A percentile compares a stretch with the other conserved stretches of the same genome.
phyloP scores from a whole-genome alignment of 2,888 invertebrate genomes.

The Flabesymbios commensalis region DNA sequence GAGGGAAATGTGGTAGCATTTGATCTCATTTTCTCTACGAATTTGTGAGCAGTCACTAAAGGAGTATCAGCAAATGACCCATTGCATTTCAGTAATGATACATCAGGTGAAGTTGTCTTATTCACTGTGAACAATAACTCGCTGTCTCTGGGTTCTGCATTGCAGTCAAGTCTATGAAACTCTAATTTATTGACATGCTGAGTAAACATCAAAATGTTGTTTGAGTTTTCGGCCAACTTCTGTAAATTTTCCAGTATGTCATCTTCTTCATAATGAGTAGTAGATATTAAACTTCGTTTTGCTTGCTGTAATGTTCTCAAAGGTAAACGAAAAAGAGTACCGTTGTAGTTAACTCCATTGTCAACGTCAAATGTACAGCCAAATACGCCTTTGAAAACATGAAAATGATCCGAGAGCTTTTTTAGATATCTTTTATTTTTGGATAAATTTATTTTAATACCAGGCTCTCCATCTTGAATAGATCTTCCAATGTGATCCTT shows the following conservation, averaged over 20 bases:
- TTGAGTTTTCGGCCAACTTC: conserved; percentile 36
- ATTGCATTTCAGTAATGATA: no score
- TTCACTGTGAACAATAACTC: conserved; percentile 8
- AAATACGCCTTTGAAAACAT: conserved; percentile 43
- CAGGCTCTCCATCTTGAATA: conserved; percentile 36
- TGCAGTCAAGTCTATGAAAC: conserved; percentile 36
- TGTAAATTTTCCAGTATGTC: conserved; percentile 42
- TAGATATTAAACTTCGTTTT: conserved; percentile 39
- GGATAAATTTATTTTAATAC: conserved; percentile 37
- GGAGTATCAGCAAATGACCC: no score
- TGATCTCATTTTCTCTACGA: no score
- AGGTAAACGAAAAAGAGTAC: conserved; percentile 41
- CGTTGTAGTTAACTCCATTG: conserved; percentile 32
- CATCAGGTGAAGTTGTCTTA: no score
- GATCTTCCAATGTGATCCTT: conserved; percentile 39
- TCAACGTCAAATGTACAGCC: conserved; percentile 33
- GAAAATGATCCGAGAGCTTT: conserved; percentile 43
- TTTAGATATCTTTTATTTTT: conserved; percentile 34
- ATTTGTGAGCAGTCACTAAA: no score
- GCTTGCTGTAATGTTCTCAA: conserved; percentile 35
- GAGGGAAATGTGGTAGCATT: no score
- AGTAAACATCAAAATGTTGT: conserved; percentile 49
- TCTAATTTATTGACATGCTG: conserved; percentile 44
- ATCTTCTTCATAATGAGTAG: conserved; percentile 37
- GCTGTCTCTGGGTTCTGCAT: conserved; percentile 2